Evolutionary conservation across 2,797 vertebrate genomes (phyloP), one percentile per base, ranked within the genome.

Genomic region (Champsocephalus gunnari): DNA sequence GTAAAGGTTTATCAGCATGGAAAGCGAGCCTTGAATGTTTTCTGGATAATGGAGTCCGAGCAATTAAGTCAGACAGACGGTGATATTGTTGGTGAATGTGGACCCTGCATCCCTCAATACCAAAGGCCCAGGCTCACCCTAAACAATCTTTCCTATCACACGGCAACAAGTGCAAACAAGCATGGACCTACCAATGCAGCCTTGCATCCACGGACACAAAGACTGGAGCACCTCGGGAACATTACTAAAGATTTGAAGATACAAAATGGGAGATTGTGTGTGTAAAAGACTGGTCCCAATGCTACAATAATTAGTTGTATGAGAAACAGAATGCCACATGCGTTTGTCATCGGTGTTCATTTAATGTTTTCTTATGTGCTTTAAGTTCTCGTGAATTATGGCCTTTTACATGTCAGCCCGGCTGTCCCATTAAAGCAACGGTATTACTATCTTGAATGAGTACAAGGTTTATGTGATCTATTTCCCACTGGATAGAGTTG

Each of bases 361-460:
- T 83, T 85, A 57, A 79, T 88, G 84, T 91, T 89, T 81, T 34
- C 87, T 89, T 91, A 73, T 89, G 87, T 94, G 87, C 84, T 92
- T 89, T 85, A 83, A 88, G 83, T 92, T 92, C 74, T 89, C 55
- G 87, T 93, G 89, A 93, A 87, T 87, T 90, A 88, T 89, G 82
- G 90, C 89, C 90, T 94, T 94, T 92, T 91, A 93, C 92, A 93
- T 90, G 90, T 93, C 90, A 87, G 81, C 79, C 82, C 79, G 66
- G 85, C 87, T 88, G 83, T 91, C 87, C 89, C 90, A 93, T 94
- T 92, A 92, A 94, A 94, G 89, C 88, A 90, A 90, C 86, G 87
- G 84, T 92, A 88, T 93, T 89, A 92, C 89, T 87, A 91, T 90
- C 83, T 77, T 75, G 77, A 87, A 87, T 61, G 77, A 88, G 74